Conservation (phyloP, 35 echinoderm and acorn worm species). For the Eucidaris tribuloides region DNA sequence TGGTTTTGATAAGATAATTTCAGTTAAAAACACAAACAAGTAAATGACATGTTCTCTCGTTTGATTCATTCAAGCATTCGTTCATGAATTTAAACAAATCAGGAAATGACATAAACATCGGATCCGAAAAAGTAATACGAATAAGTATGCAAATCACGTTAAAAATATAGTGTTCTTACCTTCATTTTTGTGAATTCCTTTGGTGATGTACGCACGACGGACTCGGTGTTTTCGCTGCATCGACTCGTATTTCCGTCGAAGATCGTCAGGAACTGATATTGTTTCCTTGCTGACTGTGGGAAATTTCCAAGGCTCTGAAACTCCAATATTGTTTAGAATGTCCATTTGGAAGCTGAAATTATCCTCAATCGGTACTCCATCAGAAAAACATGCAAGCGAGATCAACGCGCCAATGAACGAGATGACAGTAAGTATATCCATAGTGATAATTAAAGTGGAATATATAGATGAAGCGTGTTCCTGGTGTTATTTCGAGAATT, state of each 20-base stretch:
- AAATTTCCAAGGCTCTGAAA: slow-evolving; percentile 38
- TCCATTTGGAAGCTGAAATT: slow-evolving; percentile 39
- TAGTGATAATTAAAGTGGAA: no score
- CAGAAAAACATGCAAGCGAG: not conserved
- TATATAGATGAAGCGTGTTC: no score
- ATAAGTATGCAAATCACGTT: no score
- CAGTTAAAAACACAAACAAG: not conserved
- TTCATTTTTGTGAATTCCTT: slow-evolving; percentile 78
- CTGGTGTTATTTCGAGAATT: no score
- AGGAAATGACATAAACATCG: no score
- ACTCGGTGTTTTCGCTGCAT: slow-evolving; percentile 58
- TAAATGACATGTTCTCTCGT: no score
- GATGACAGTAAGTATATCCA: no score
- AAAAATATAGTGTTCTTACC: slow-evolving; percentile 71
- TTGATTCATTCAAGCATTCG: no score
- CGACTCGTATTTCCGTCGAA: slow-evolving; percentile 52
- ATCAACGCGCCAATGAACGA: not conserved
- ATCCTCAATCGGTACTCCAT: not conserved
- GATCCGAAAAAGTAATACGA: no score
- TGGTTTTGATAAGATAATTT: not conserved
- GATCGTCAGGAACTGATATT: slow-evolving; percentile 67
- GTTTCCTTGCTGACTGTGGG: slow-evolving; percentile 40
- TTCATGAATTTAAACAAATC: no score
- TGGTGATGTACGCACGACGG: slow-evolving; percentile 43
- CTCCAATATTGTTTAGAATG: slow-evolving; percentile 54